Percentiles rank a stretch among this genome's conserved stretches.
These are phyloP conservation scores for Corythaeola cristata DNA, from an alignment of 2,113 vertebrate species.

Conservation along the genomic window DNA sequence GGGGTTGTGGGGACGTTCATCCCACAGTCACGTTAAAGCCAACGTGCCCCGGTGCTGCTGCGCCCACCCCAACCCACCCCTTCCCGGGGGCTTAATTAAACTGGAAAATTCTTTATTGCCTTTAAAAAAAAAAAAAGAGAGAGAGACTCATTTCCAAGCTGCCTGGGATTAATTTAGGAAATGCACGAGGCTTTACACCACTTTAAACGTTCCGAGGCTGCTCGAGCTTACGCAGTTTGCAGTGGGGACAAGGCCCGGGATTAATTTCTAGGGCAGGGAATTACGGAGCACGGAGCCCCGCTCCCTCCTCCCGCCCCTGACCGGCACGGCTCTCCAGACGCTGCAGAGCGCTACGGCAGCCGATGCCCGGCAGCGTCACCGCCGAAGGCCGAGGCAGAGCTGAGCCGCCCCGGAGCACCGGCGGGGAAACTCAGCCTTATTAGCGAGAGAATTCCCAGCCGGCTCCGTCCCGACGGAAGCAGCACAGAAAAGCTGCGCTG, in stretches of 20 bases:
- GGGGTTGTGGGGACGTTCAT: too few relatives aligned
- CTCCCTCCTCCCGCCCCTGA: background rate
- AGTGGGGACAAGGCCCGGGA: background rate
- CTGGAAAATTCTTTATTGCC: background rate
- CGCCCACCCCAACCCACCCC: background rate
- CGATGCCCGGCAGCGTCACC: background rate
- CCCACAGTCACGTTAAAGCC: background rate
- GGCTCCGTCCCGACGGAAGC: accelerated
- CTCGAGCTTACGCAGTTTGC: background rate
- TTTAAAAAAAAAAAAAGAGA: background rate
- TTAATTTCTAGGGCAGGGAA: background rate
- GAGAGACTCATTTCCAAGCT: background rate
- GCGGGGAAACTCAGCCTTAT: background rate
- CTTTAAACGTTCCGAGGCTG: background rate
- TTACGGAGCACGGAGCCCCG: accelerated
- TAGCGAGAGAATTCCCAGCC: background rate
- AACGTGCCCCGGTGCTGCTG: background rate
- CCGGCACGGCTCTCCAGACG: background rate
- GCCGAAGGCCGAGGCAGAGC: background rate
- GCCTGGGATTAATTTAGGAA: background rate
- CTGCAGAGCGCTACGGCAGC: background rate
- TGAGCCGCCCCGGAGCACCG: background rate
- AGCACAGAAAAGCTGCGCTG: background rate
- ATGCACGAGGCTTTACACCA: background rate
- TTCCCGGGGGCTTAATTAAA: background rate